Evolutionary conservation across 2,888 invertebrate species (phyloP).

Genomic region (Conops quadrifasciatus): DNA sequence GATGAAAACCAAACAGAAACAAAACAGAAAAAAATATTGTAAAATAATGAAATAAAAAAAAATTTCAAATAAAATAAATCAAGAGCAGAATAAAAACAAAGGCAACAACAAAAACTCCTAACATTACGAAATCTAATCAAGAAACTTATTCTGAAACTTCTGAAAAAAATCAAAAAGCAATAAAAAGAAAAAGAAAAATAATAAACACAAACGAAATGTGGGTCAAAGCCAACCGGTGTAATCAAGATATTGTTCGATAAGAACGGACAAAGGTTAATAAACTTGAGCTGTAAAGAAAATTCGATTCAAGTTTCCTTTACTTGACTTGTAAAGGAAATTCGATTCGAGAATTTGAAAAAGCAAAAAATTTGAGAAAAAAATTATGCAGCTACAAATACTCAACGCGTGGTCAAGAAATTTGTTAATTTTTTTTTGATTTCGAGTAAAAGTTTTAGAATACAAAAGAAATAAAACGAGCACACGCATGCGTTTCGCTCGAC

Average conservation of each 20-base stretch:
- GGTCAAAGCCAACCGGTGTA: conserved; percentile 54
- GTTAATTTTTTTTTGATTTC: not conserved
- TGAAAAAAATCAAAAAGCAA: not conserved
- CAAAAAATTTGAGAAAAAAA: no score
- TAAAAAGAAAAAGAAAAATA: not conserved
- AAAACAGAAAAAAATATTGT: not conserved
- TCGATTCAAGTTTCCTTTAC: not conserved
- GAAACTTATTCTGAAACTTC: no score
- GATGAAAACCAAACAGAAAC: not conserved
- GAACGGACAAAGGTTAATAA: conserved; percentile 16
- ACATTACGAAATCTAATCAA: no score
- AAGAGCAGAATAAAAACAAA: no score
- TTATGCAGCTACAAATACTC: not conserved
- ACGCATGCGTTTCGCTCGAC: no score
- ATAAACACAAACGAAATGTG: conserved; percentile 41
- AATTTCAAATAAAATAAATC: no score
- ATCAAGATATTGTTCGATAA: conserved; percentile 3
- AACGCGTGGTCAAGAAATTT: not conserved
- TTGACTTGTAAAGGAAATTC: no score
- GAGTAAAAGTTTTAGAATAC: not conserved
- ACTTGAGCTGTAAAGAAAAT: conserved; percentile 9
- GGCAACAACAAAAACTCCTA: no score
- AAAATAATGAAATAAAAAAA: not conserved
- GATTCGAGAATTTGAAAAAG: no score
- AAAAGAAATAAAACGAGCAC: no score